A percentile compares a stretch with the other conserved stretches of the same genome.
phyloP scores from a whole-genome alignment of 2,888 invertebrate genomes.

The Zygothrica quintamaculata region DNA sequence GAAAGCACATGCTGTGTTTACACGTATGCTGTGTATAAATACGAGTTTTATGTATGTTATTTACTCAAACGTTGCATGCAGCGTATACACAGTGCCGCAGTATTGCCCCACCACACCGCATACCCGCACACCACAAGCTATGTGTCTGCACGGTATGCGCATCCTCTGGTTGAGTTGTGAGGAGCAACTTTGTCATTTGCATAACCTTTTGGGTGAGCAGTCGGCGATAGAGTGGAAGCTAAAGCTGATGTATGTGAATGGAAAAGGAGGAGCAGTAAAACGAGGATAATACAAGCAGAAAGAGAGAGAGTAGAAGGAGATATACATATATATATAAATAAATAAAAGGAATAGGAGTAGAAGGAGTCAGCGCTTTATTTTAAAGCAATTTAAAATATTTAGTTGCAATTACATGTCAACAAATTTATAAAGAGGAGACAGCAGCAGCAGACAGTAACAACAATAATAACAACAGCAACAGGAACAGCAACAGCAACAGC shows the following conservation, averaged over 20 bases:
- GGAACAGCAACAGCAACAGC: constrained; percentile 11
- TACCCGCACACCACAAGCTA: constrained; percentile 4
- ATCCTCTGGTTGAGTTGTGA: constrained; percentile 34
- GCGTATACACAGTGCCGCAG: constrained; percentile 34
- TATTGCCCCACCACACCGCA: constrained; percentile 8
- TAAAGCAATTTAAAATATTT: constrained; percentile 81
- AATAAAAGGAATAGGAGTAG: not conserved
- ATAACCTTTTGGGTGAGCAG: constrained; percentile 66
- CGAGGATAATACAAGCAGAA: too few relatives aligned
- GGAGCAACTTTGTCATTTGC: constrained; percentile 74
- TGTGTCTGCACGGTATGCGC: constrained; percentile 26
- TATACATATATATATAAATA: too few relatives aligned
- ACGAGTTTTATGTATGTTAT: constrained; percentile 79
- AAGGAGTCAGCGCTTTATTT: constrained; percentile 66
- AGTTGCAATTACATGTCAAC: constrained; percentile 81
- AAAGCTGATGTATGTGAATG: too few relatives aligned
- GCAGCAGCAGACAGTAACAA: constrained; percentile 17
- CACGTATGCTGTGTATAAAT: constrained; percentile 79
- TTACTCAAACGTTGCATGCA: constrained; percentile 73
- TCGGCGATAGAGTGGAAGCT: not conserved
- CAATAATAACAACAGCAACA: constrained; percentile 9
- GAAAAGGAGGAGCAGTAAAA: too few relatives aligned
- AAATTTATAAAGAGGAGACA: constrained; percentile 55
- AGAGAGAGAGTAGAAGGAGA: not conserved
- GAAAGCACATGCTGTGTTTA: constrained; percentile 51